Percentiles rank a stretch among this genome's conserved stretches.
Conservation (phyloP, 2,113 vertebrate species). For the Spheniscus mendiculus region DNA sequence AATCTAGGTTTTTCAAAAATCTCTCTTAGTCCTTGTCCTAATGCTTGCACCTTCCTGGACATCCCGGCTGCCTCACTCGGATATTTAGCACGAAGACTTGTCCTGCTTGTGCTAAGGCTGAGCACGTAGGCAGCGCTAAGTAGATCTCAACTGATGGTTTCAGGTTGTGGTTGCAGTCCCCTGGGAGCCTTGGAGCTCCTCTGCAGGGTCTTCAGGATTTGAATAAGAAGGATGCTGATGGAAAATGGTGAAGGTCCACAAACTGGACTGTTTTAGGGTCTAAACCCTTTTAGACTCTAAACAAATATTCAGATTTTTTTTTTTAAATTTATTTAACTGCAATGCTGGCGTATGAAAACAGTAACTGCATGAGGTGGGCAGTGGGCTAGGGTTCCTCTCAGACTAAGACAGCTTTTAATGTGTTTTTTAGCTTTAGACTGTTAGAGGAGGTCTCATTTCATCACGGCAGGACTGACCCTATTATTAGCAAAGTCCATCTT, state of each 20-base stretch:
- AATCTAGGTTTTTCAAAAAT: not conserved
- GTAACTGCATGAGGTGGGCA: not conserved
- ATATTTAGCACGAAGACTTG: fast-evolving
- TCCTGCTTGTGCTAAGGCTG: not conserved
- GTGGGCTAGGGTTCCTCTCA: not conserved
- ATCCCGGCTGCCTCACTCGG: not conserved
- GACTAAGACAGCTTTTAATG: not conserved
- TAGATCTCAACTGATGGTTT: not conserved
- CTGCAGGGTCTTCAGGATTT: fast-evolving
- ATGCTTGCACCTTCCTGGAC: not conserved
- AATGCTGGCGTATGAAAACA: not conserved
- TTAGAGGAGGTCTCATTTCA: not conserved
- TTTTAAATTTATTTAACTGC: not conserved
- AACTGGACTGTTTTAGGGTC: not conserved
- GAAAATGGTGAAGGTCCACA: not conserved
- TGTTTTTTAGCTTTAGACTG: not conserved
- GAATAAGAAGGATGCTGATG: not conserved
- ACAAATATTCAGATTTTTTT: not conserved
- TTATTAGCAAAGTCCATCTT: not conserved
- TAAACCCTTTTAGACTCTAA: not conserved
- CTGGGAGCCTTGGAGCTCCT: not conserved
- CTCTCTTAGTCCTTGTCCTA: not conserved
- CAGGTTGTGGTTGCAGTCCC: no score
- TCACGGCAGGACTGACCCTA: not conserved
- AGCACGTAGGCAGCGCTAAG: not conserved